phyloP scores from a whole-genome alignment of 1,140 invertebrate genomes.

The Planococcus citri region DNA sequence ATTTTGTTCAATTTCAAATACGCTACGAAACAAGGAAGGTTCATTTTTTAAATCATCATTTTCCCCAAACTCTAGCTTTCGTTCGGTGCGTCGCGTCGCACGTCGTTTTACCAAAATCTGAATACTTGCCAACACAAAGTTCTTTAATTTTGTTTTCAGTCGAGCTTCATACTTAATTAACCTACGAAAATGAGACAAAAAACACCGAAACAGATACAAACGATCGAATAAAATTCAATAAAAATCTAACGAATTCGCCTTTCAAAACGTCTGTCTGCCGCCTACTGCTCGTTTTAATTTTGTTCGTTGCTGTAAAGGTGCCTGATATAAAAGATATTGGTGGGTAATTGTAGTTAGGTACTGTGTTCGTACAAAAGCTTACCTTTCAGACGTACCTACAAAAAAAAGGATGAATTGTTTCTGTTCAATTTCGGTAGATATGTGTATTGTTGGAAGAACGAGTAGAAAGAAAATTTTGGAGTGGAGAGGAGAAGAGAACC shows the following conservation, averaged over 20 bases:
- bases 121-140: slow-evolving; percentile 3
- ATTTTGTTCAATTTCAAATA: neutral
- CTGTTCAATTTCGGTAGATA: no score
- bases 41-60: neutral
- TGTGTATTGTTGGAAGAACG: no score
- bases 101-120: neutral
- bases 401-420: no score
- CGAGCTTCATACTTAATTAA: neutral
- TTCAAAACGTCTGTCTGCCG: no score
- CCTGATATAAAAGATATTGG: no score
- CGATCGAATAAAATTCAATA: neutral
- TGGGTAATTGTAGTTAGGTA: no score
- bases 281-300: no score
- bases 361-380: no score
- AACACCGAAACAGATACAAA: neutral
- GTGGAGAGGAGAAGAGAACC: no score
- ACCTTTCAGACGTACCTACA: no score
- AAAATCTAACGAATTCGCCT: neutral
- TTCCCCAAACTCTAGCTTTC: neutral
- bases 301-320: no score
- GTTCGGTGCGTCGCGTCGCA: neutral
- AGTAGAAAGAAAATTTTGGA: no score
- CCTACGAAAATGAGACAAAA: neutral
- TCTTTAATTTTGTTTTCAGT: neutral
- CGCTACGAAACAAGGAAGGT: neutral